Conservation (phyloP, 2,888 invertebrate genomes). For the Dicycla oo region DNA sequence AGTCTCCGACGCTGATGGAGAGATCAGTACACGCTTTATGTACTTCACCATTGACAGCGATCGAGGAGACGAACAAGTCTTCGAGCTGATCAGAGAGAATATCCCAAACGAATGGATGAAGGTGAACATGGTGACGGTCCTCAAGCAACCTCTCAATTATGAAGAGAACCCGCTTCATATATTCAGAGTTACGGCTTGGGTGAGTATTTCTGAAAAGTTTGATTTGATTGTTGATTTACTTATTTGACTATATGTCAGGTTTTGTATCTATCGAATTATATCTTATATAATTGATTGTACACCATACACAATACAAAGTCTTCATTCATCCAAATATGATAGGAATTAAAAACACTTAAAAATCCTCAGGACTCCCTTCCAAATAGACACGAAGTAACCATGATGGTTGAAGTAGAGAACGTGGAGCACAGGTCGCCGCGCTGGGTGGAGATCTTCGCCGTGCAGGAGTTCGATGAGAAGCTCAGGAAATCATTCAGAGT, state of each 20-base stretch:
- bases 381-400: slow-evolving; percentile 82
- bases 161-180: slow-evolving; percentile 89
- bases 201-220: slow-evolving; percentile 74
- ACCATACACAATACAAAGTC: background rate
- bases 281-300: background rate
- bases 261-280: background rate
- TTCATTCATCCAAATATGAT: background rate
- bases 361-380: slow-evolving; percentile 81
- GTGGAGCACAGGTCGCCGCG: slow-evolving; percentile 90
- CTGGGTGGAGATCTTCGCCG: slow-evolving; percentile 90
- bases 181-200: slow-evolving; percentile 89
- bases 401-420: slow-evolving; percentile 90
- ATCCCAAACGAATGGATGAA: slow-evolving; percentile 72
- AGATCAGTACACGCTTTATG: slow-evolving; percentile 85
- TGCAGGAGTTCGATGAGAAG: slow-evolving; percentile 90
- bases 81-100: slow-evolving; percentile 77
- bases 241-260: background rate
- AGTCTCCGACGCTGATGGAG: slow-evolving; percentile 84
- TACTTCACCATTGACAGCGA: slow-evolving; percentile 80
- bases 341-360: background rate
- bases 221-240: background rate
- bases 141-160: slow-evolving; percentile 80
- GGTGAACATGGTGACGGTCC: slow-evolving; percentile 80
- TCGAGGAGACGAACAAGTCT: slow-evolving; percentile 79
- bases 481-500: slow-evolving; percentile 82